phyloP scores from a whole-genome alignment of 2,113 vertebrate species.

The Lophochroa leadbeateri region DNA sequence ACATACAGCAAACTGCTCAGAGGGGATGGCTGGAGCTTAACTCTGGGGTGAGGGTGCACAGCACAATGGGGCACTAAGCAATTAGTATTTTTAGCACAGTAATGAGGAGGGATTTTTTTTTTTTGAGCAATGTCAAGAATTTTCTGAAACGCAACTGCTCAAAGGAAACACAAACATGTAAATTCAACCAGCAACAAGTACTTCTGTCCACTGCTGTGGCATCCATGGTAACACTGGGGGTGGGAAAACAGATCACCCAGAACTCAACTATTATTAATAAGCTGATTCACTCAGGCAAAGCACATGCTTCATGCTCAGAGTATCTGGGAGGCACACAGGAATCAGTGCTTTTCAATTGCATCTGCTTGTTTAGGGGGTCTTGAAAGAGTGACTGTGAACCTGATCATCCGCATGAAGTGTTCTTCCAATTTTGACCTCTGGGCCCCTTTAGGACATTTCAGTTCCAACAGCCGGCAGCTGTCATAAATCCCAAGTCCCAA shows the following conservation, averaged over 20 bases:
- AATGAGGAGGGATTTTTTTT: neutral
- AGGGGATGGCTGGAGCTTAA: neutral
- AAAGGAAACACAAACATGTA: neutral
- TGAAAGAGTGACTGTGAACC: neutral
- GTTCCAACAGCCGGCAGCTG: slow-evolving; percentile 26
- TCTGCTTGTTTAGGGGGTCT: neutral
- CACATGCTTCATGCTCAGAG: neutral
- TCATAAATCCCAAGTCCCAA: neutral
- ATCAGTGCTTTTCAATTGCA: neutral
- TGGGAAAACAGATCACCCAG: neutral
- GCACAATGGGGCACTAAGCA: neutral
- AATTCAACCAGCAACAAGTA: neutral
- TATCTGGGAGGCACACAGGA: neutral
- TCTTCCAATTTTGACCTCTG: neutral
- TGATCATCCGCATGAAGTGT: neutral
- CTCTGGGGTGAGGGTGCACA: neutral
- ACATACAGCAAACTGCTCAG: neutral
- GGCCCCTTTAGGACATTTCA: neutral
- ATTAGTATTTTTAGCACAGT: neutral
- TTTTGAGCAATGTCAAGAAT: neutral
- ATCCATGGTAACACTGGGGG: neutral
- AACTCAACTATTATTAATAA: neutral
- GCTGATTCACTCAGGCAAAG: neutral
- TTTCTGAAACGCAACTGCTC: neutral
- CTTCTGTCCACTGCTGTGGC: neutral